phyloP scores from a whole-genome alignment of 2,797 vertebrate genomes.

The Gadopsis marmoratus region DNA sequence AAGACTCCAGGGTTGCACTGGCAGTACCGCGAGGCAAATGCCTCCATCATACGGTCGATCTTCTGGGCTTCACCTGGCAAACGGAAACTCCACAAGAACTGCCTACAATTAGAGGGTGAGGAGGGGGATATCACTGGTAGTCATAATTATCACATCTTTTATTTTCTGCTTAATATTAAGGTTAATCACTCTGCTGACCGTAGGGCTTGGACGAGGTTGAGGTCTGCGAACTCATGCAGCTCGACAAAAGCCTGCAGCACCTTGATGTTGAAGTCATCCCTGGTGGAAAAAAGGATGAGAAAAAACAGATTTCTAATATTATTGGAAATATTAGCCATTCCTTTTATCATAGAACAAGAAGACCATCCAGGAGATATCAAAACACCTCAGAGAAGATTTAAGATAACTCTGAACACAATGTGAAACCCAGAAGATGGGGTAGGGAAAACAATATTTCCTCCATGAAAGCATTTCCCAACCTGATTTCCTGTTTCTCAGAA shows the following conservation, averaged over 20 bases:
- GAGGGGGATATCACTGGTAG: too few relatives aligned
- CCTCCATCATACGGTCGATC: conserved; percentile 99
- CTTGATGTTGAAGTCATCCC: conserved; percentile 98
- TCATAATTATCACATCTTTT: neutral
- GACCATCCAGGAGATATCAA: conserved; percentile 17
- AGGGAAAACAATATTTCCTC: conserved; percentile 51
- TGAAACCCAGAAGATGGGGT: conserved; percentile 45
- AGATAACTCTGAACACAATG: conserved; percentile 19
- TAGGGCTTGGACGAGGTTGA: conserved; percentile 96
- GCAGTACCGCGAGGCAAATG: conserved; percentile 96
- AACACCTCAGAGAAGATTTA: conserved; percentile 21
- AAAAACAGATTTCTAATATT: conserved; percentile 2
- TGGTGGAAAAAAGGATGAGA: conserved; percentile 66
- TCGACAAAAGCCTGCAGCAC: conserved; percentile 98
- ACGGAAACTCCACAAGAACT: conserved; percentile 98
- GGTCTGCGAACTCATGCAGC: conserved; percentile 97
- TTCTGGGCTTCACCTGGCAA: conserved; percentile 98
- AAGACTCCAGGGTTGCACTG: conserved; percentile 97
- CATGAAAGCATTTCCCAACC: conserved; percentile 52
- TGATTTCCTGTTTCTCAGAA: conserved; percentile 60
- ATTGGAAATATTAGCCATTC: neutral
- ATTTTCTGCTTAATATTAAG: neutral
- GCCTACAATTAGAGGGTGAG: conserved; percentile 78
- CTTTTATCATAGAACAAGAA: conserved; percentile 7
- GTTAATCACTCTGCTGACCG: conserved; percentile 81